phyloP scores from a whole-genome alignment of 2,888 invertebrate genomes.

The Dynastes grantii region DNA sequence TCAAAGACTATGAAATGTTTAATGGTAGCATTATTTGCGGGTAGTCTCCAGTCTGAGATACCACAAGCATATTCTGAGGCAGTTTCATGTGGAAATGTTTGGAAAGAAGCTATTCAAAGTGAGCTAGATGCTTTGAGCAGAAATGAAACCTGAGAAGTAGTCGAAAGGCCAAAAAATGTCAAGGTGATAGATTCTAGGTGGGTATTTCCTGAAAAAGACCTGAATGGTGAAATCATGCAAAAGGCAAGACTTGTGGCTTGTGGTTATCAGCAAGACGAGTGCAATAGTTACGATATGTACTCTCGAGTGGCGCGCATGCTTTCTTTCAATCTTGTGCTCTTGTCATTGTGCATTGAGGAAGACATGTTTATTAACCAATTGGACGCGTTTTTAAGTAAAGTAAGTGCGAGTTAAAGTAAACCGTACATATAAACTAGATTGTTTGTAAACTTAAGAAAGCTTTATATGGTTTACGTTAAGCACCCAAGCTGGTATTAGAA shows the following conservation, averaged over 20 bases:
- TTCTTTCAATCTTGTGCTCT: constrained; percentile 52
- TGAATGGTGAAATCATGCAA: constrained; percentile 48
- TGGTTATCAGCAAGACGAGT: constrained; percentile 9
- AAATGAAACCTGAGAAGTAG: constrained; percentile 46
- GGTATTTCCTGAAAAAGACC: constrained; percentile 54
- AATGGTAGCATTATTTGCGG: too few species aligned
- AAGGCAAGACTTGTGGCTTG: constrained; percentile 50
- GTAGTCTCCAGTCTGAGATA: too few species aligned
- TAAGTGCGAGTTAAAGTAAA: too few species aligned
- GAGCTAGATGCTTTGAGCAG: background rate
- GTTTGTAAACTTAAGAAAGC: constrained; percentile 1
- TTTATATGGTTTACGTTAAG: background rate
- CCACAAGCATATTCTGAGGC: too few species aligned
- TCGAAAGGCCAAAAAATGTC: constrained; percentile 50
- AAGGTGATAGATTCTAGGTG: constrained; percentile 56
- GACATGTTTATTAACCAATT: constrained; percentile 52
- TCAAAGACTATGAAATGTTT: too few species aligned
- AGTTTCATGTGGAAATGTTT: too few species aligned
- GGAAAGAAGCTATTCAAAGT: too few species aligned
- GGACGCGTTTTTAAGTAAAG: constrained; percentile 53
- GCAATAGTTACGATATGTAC: background rate
- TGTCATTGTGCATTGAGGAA: constrained; percentile 52
- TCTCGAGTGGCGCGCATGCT: constrained; percentile 55
- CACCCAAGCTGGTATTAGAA: constrained; percentile 3
- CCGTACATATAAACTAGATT: background rate